A percentile compares a stretch with the other conserved stretches of the same genome.
These are phyloP conservation scores for Hydrophis major DNA, from an alignment of 2,797 vertebrate genomes.

Conservation along the genomic window DNA sequence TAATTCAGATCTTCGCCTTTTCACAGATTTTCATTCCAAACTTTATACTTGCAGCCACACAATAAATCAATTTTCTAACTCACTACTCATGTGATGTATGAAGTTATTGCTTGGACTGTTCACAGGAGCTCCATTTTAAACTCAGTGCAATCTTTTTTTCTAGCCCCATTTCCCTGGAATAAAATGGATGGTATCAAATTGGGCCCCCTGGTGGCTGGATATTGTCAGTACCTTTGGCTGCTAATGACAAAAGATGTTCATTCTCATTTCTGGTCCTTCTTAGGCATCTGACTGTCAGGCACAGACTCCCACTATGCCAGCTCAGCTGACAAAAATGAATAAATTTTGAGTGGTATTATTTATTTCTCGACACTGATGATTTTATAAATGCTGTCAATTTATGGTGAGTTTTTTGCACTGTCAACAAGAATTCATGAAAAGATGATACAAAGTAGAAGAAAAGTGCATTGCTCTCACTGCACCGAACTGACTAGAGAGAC, in stretches of 20 bases:
- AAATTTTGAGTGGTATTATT: not conserved
- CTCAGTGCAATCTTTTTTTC: not conserved
- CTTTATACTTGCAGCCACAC: not conserved
- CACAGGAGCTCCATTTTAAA: constrained; percentile 32
- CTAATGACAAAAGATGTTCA: not conserved
- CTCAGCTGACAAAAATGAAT: not conserved
- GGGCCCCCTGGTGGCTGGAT: constrained; percentile 14
- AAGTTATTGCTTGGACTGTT: not conserved
- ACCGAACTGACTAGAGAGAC: not conserved
- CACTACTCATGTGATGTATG: not conserved
- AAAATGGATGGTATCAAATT: constrained; percentile 4
- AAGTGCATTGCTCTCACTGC: not conserved
- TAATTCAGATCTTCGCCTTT: not conserved
- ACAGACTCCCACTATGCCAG: not conserved
- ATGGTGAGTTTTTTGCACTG: not conserved
- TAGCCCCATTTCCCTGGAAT: no score
- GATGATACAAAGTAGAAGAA: not conserved
- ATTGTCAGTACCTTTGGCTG: not conserved
- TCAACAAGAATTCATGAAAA: not conserved
- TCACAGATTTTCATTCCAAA: not conserved
- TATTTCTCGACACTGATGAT: not conserved
- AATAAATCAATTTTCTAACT: not conserved
- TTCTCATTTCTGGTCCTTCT: not conserved
- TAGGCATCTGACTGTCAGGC: not conserved
- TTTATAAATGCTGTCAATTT: not conserved